Percentiles rank a stretch among this genome's conserved stretches.
Evolutionary conservation across 1,140 invertebrate species (phyloP).

Genomic region (Dolichoris vasculosae): DNA sequence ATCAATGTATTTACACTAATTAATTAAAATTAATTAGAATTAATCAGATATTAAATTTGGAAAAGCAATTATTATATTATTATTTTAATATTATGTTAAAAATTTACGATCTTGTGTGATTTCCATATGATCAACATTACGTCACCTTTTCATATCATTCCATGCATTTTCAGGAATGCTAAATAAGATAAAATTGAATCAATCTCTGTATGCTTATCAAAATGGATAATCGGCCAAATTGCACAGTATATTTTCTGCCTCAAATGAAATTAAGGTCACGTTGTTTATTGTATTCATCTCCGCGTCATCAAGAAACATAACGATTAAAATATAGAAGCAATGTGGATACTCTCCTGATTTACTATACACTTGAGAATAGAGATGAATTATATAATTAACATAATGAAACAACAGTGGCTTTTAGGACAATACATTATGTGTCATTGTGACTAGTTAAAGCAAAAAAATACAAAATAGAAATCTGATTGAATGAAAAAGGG

Average conservation of each 20-base stretch:
- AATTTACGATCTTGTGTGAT: conserved; percentile 14
- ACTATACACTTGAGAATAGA: background rate
- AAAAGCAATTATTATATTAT: too few relatives aligned
- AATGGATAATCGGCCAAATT: background rate
- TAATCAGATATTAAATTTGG: too few relatives aligned
- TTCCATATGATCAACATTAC: conserved; percentile 35
- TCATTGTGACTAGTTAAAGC: too few relatives aligned
- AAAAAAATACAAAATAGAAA: too few relatives aligned
- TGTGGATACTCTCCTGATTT: background rate
- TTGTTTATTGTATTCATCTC: background rate
- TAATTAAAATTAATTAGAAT: too few relatives aligned
- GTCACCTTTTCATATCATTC: background rate
- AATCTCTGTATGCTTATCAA: background rate
- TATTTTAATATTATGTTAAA: background rate
- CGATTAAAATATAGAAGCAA: background rate
- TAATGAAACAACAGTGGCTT: conserved; percentile 58
- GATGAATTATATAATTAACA: conserved; percentile 60
- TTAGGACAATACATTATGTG: background rate
- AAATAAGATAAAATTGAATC: background rate
- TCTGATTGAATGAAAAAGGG: too few relatives aligned
- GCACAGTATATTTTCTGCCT: background rate
- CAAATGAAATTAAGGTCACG: background rate
- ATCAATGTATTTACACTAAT: too few relatives aligned
- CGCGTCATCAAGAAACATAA: background rate
- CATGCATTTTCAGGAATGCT: background rate